Conservation (phyloP, 2,113 vertebrate species). For the Picathartes gymnocephalus region DNA sequence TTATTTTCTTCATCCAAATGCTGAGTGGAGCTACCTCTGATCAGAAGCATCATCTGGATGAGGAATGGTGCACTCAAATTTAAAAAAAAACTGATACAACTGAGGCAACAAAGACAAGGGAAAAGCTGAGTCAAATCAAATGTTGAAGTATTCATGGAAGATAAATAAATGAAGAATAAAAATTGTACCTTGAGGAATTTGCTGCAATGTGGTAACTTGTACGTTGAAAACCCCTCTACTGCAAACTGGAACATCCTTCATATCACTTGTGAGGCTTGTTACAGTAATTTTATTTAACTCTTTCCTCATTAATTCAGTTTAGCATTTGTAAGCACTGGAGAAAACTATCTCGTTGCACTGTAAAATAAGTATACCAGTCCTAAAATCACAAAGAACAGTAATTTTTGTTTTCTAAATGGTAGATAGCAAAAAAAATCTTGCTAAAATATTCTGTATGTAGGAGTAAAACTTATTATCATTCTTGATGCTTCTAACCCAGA, state of each 20-base stretch:
- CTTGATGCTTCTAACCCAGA: conserved; percentile 24
- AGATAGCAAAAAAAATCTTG: not conserved
- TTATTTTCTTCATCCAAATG: not conserved
- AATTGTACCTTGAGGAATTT: not conserved
- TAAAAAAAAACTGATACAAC: not conserved
- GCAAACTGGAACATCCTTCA: not conserved
- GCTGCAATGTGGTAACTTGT: not conserved
- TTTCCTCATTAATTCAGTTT: not conserved
- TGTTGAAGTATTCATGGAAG: not conserved
- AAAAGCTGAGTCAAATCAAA: not conserved
- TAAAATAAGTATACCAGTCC: not conserved
- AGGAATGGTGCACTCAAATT: not conserved
- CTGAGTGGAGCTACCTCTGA: not conserved
- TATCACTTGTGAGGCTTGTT: not conserved
- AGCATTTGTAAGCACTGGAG: not conserved
- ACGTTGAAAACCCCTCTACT: not conserved
- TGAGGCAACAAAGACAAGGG: not conserved
- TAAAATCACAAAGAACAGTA: not conserved
- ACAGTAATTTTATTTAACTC: not conserved
- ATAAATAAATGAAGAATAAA: conserved; percentile 20
- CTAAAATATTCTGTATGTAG: conserved; percentile 8
- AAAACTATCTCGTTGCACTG: not conserved
- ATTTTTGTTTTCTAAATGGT: not conserved
- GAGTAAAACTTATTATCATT: conserved; percentile 7
- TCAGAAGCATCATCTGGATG: not conserved